Evolutionary conservation across 2,888 invertebrate species (phyloP).

Genomic region (Therioaphis trifolii): DNA sequence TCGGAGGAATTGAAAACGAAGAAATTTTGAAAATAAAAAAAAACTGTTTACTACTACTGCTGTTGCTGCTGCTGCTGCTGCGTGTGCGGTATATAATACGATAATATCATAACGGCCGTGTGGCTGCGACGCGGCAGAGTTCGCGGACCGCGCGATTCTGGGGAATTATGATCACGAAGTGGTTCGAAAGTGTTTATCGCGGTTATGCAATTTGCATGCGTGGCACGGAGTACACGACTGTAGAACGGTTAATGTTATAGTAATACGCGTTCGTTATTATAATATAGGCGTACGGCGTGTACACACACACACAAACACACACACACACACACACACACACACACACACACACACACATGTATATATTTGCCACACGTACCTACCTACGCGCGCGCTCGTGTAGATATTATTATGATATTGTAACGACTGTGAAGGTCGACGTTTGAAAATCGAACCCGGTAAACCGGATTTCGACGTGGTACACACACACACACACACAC

Average conservation of each 20-base stretch:
- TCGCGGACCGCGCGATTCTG: conserved; percentile 25
- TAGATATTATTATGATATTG: not conserved
- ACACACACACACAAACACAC: no score
- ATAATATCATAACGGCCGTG: no score
- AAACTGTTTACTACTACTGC: no score
- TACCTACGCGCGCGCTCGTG: not conserved
- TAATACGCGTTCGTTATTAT: not conserved
- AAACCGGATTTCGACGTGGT: conserved; percentile 18
- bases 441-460: conserved; percentile 37
- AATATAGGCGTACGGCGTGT: no score
- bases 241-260: conserved; percentile 4
- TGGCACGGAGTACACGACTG: conserved; percentile 30
- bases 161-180: conserved; percentile 50
- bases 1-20: no score
- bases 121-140: not conserved
- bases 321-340: not conserved
- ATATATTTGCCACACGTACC: not conserved
- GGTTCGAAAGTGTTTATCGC: conserved; percentile 46
- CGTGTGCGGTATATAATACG: no score
- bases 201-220: conserved; percentile 45
- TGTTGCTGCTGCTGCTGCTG: no score
- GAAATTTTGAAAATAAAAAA: no score
- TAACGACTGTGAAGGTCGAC: conserved; percentile 30
- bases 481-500: not conserved
- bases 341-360: not conserved